Percentiles rank a stretch among this genome's conserved stretches.
These are phyloP conservation scores for Babylonia areolata DNA, from an alignment of 1,140 invertebrate species.

Conservation along the genomic window DNA sequence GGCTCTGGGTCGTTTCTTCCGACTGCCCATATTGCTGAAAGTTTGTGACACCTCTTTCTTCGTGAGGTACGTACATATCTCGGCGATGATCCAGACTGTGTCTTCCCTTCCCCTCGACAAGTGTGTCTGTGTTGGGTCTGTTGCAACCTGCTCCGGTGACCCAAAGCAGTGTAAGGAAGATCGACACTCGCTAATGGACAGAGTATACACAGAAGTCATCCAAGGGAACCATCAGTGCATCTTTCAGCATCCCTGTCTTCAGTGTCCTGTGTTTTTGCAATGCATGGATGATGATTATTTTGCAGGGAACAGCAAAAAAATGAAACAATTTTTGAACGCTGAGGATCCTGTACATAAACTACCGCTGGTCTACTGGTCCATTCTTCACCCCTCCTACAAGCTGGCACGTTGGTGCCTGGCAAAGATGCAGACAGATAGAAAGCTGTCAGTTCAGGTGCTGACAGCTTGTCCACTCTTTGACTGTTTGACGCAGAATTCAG, in stretches of 20 bases:
- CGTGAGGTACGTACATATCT: not conserved
- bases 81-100: not conserved
- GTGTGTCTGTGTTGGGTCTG: not conserved
- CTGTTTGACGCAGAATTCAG: not conserved
- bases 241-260: conserved; percentile 25
- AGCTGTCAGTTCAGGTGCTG: not conserved
- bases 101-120: not conserved
- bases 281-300: conserved; percentile 2
- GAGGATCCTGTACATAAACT: not conserved
- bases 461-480: not conserved
- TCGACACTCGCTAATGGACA: not conserved
- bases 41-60: conserved; percentile 25
- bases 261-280: not conserved
- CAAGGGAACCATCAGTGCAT: not conserved
- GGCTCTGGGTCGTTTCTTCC: conserved; percentile 11
- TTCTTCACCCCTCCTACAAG: not conserved
- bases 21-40: conserved; percentile 20
- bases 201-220: not conserved
- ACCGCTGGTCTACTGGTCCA: conserved; percentile 26
- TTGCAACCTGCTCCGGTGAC: not conserved
- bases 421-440: not conserved
- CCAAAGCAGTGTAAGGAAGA: not conserved
- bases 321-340: not conserved
- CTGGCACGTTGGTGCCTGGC: conserved; percentile 8
- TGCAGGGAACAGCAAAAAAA: not conserved